phyloP scores from a whole-genome alignment of 2,888 invertebrate genomes.

The Dermolepida albohirtum region DNA sequence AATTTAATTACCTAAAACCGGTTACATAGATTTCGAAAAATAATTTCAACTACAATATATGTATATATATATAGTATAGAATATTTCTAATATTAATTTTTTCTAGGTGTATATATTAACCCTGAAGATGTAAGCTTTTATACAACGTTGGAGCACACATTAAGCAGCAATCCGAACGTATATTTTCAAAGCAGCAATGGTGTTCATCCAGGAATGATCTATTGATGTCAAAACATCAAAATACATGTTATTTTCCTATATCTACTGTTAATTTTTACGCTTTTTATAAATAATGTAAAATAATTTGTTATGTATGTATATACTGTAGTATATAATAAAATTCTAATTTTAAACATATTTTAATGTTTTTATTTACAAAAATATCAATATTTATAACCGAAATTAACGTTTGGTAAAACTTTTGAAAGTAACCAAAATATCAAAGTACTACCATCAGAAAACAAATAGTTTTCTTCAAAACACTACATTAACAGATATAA shows the following conservation, averaged over 20 bases:
- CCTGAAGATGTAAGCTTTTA: constrained; percentile 87
- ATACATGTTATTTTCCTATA: background rate
- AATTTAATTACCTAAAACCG: too few relatives aligned
- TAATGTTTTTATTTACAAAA: too few relatives aligned
- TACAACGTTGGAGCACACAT: constrained; percentile 85
- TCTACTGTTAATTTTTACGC: background rate
- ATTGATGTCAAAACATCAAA: constrained; percentile 64
- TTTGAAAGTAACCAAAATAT: too few relatives aligned
- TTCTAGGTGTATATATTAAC: constrained; percentile 80
- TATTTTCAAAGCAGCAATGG: constrained; percentile 86
- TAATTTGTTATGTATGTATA: constrained; percentile 20
- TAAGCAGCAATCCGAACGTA: constrained; percentile 92
- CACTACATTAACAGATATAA: too few relatives aligned
- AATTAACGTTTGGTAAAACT: too few relatives aligned
- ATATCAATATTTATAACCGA: too few relatives aligned
- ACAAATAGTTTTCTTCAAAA: too few relatives aligned
- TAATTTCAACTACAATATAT: too few relatives aligned
- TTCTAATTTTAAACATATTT: too few relatives aligned
- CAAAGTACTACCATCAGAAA: too few relatives aligned
- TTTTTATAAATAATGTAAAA: constrained; percentile 10
- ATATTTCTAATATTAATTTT: constrained; percentile 51
- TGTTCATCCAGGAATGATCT: constrained; percentile 92
- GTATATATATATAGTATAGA: too few relatives aligned
- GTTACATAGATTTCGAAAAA: too few relatives aligned
- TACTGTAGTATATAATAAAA: constrained; percentile 7